Base-by-base conservation (phyloP, 2,888 invertebrate genomes). In the Pristionchus japonicus region DNA sequence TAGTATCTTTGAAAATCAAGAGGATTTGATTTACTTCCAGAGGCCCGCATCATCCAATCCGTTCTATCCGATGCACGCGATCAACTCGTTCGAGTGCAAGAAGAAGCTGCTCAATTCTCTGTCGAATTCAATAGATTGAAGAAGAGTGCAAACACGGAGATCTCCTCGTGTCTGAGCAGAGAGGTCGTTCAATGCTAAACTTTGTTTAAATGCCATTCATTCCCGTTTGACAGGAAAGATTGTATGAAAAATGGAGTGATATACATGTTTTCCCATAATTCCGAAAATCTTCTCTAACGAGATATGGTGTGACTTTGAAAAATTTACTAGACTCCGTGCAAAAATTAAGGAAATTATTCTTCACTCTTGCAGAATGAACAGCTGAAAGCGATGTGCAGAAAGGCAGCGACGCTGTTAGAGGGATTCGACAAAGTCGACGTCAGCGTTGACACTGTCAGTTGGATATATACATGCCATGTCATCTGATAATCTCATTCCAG, bases 301-400 rank as follows among this genome's bases (percentile, higher is more conserved):
- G n/a, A n/a, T n/a, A n/a, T n/a, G n/a, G n/a, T n/a, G n/a, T n/a
- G n/a, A n/a, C n/a, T n/a, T n/a, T n/a, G n/a, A n/a, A n/a, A n/a
- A n/a, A n/a, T n/a, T n/a, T n/a, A n/a, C n/a, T n/a, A n/a, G n/a
- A n/a, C n/a, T n/a, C n/a, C n/a, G n/a, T n/a, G n/a, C n/a, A n/a
- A n/a, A n/a, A n/a, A n/a, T n/a, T n/a, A n/a, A n/a, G n/a, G n/a
- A n/a, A n/a, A n/a, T n/a, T n/a, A n/a, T n/a, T n/a, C n/a, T n/a
- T n/a, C n/a, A n/a, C n/a, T n/a, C n/a, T 85, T 92, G 27, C 89
- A 90, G 88, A 90, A 89, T 80, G 93, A 92, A 83, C 90, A 92
- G n/a, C 84, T 91, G 37, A 91, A 91, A 61, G 89, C 90, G 37
- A 90, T 93, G 89, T 93, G 93, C 88, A 89, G 90, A 47, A 89